These are phyloP conservation scores for Grammatotria lemairii DNA, from an alignment of 2,113 vertebrate species.

Conservation along the genomic window DNA sequence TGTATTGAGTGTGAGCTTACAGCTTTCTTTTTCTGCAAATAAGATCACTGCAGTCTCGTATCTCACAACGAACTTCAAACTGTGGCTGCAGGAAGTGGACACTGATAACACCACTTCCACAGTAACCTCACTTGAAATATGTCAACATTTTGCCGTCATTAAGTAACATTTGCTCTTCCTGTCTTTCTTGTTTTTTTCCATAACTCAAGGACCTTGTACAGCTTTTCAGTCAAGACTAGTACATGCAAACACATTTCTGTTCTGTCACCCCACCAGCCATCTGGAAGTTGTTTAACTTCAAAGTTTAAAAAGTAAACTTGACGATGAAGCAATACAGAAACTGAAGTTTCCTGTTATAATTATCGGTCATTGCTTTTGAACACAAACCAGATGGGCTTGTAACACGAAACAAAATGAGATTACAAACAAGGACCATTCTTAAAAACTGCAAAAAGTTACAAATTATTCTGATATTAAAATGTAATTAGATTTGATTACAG, in stretches of 20 bases:
- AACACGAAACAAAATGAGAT: background rate
- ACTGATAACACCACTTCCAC: background rate
- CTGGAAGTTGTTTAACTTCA: background rate
- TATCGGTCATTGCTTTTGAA: background rate
- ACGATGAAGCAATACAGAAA: too few species aligned
- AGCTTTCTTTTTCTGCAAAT: background rate
- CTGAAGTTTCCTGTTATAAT: background rate
- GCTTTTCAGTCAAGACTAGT: background rate
- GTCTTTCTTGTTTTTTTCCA: background rate
- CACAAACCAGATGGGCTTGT: background rate
- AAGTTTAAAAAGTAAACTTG: background rate
- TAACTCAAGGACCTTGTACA: background rate
- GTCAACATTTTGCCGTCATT: rapidly evolving
- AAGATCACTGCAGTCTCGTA: background rate
- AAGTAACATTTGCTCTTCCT: background rate
- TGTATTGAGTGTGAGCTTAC: background rate
- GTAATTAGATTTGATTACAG: background rate
- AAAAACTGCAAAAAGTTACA: background rate
- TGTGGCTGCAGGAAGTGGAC: background rate
- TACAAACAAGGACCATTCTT: background rate
- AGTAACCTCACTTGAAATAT: background rate
- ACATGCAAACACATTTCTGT: background rate
- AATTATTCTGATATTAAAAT: background rate
- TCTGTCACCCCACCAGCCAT: background rate
- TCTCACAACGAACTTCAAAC: background rate